Conservation (phyloP, 2,113 vertebrate genomes). For the Hippoglossus stenolepis region DNA sequence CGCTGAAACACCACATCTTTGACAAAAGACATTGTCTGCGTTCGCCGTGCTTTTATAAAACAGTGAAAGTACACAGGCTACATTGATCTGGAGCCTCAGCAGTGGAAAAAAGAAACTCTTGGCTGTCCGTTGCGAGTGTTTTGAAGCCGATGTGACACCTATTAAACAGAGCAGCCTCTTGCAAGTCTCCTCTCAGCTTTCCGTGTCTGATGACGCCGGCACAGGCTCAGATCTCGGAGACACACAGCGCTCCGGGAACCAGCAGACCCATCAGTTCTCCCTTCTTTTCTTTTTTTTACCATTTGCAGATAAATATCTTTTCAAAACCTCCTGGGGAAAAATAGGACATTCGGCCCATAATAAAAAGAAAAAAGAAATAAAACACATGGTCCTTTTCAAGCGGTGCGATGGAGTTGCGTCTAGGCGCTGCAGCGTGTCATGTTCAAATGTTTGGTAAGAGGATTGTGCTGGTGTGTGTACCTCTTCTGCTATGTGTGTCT, state of each 20-base stretch:
- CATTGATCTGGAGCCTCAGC: conserved; percentile 51
- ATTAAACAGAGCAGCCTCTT: conserved; percentile 67
- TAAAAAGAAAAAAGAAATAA: conserved; percentile 33
- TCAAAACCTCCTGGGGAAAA: conserved; percentile 40
- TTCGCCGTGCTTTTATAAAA: conserved; percentile 41
- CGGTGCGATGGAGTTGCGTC: conserved; percentile 23
- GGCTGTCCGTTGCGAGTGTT: conserved; percentile 41
- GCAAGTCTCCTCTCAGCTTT: conserved; percentile 38
- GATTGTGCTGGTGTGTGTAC: conserved; percentile 79
- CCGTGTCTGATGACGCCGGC: conserved; percentile 45
- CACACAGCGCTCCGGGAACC: conserved; percentile 26
- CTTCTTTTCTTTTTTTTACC: conserved; percentile 1
- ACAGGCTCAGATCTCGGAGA: conserved; percentile 50
- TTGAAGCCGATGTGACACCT: conserved; percentile 60
- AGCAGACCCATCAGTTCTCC: conserved; percentile 24
- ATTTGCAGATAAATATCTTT: conserved; percentile 61
- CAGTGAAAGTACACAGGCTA: conserved; percentile 48
- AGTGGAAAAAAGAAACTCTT: neutral
- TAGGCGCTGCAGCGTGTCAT: conserved; percentile 81
- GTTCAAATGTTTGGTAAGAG: conserved; percentile 78
- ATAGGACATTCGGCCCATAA: conserved; percentile 54
- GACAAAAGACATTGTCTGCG: conserved; percentile 40
- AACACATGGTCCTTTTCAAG: conserved; percentile 80
- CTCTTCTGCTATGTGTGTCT: conserved; percentile 25
- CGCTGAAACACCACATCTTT: conserved; percentile 29